Evolutionary conservation across 2,888 invertebrate species (phyloP).

Genomic region (Drosophila mercatorum): DNA sequence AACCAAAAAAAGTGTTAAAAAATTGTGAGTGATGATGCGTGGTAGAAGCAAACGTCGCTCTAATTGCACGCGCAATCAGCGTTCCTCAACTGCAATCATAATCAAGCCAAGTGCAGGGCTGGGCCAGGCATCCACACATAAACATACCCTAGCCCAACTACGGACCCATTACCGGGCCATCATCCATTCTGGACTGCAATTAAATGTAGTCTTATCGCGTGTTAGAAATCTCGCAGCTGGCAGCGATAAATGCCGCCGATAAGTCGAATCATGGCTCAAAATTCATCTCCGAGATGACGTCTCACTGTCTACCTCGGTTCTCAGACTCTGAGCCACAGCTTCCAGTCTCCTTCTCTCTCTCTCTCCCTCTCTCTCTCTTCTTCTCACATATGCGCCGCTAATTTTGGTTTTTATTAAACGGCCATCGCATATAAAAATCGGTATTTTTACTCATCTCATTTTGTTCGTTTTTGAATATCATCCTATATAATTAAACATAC

Average conservation of each 20-base stretch:
- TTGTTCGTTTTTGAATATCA: constrained; percentile 72
- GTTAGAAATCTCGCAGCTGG: constrained; percentile 50
- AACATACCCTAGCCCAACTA: constrained; percentile 1
- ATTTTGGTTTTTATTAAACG: constrained; percentile 76
- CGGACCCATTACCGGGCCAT: constrained; percentile 34
- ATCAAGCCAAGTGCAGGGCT: constrained; percentile 46
- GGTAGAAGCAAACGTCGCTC: constrained; percentile 49
- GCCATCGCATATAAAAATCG: constrained; percentile 67
- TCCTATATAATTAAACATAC: constrained; percentile 78
- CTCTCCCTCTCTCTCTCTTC: neutral
- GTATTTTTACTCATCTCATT: constrained; percentile 66
- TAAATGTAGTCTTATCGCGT: constrained; percentile 67
- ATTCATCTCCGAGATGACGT: constrained; percentile 46
- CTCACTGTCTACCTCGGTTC: constrained; percentile 62
- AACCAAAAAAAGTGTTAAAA: constrained; percentile 70
- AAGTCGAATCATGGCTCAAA: constrained; percentile 48
- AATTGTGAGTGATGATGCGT: constrained; percentile 76
- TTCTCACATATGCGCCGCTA: constrained; percentile 70
- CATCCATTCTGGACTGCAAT: constrained; percentile 51
- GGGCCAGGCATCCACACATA: neutral
- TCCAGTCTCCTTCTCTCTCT: neutral
- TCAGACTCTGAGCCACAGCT: constrained; percentile 2
- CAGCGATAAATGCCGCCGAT: constrained; percentile 58
- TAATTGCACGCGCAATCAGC: constrained; percentile 77
- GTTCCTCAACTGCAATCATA: constrained; percentile 48